A percentile compares a stretch with the other conserved stretches of the same genome.
Conservation (phyloP, 2,888 invertebrate species). For the Megalurothrips usitatus region DNA sequence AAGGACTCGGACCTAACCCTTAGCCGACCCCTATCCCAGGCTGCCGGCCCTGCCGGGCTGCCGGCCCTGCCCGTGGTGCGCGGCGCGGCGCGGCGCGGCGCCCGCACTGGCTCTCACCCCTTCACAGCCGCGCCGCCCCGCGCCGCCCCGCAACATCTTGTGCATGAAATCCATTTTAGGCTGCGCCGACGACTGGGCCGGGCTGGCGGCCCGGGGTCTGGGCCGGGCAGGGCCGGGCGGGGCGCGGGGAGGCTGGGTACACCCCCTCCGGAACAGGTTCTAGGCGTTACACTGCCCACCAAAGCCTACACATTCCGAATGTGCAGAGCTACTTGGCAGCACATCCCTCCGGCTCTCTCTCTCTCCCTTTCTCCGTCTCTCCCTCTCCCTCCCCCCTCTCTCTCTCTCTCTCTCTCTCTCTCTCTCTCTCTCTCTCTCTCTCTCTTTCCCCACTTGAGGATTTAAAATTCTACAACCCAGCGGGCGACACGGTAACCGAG, state of each 20-base stretch:
- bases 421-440: constrained; percentile 35
- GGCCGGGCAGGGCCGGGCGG: background rate
- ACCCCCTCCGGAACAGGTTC: background rate
- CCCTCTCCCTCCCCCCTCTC: constrained; percentile 35
- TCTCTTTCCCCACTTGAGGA: constrained; percentile 36
- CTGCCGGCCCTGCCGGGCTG: too few species aligned
- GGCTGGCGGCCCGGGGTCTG: background rate
- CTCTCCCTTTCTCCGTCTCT: background rate
- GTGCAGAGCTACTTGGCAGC: too few species aligned
- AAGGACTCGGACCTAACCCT: too few species aligned
- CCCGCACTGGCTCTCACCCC: background rate
- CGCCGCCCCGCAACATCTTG: background rate
- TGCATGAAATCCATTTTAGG: constrained; percentile 18
- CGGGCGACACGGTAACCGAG: constrained; percentile 12
- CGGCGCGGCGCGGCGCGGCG: background rate
- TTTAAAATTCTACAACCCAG: too few species aligned
- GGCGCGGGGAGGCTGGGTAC: too few species aligned
- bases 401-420: constrained; percentile 39
- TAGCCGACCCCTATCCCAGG: background rate
- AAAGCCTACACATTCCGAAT: too few species aligned
- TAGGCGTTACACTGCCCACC: too few species aligned
- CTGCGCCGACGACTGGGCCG: background rate
- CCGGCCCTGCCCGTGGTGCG: too few species aligned
- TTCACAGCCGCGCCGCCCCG: background rate
- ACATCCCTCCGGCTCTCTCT: background rate